Base-by-base conservation (phyloP, 2,797 vertebrate species). In the Rhynchotus rufescens region DNA sequence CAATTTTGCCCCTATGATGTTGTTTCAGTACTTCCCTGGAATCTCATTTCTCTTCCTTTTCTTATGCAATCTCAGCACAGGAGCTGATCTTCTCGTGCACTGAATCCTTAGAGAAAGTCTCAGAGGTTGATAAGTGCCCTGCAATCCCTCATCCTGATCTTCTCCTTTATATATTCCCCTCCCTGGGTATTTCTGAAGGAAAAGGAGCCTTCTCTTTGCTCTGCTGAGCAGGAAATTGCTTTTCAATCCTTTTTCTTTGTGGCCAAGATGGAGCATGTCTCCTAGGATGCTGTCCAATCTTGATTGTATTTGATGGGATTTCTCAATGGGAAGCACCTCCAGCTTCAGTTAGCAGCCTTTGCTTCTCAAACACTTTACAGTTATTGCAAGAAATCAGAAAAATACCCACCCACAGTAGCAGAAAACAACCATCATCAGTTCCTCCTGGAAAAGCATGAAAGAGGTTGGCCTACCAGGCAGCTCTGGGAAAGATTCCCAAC, bases 11-110 rank as follows among this genome's bases (percentile, higher is more conserved):
- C 25, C 6, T 30, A 4, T 74, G 52, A 40, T 87, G 49, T 32
- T 83, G 15, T 82, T 49, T 15, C 57, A 49, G 73, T 72, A 81
- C 81, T 81, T 86, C 93, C 88, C 92, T 59, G 54, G 85, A 42
- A 80, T 57, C 66, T 88, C 61, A 89, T 91, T 92, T 95, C 69
- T 47, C 9, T 94, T 87, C 36, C 62, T 83, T 6, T 28, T 62
- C 57, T 91, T 86, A 45, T 32, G 60, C 81, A 92, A 69, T 52
- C 36, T 28, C 73, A 78, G 69, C 30, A 86, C 78, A 86, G 30
- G 59, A 84, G 13, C 10, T 54, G 6, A 12, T 25, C 47, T 92
- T 84, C 36, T 75, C 25, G 8, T 23, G 49, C 30, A n/a, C 10
- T 19, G 23, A 64, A 73, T 44, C 22, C 5, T 15, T 69, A 38